Conservation (phyloP, 2,797 vertebrate species). For the Pseudomugil tenellus region DNA sequence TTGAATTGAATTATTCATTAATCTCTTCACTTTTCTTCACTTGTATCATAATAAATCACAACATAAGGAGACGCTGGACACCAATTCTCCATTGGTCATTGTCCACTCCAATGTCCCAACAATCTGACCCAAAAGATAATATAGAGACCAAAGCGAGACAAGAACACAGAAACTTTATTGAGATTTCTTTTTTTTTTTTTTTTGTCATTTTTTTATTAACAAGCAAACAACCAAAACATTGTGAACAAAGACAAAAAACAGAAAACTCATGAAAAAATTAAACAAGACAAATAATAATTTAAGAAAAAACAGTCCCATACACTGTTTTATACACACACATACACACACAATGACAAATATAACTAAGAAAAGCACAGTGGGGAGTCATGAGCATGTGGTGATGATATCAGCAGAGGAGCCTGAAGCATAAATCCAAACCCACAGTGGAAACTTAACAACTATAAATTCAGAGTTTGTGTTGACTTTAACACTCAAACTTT, state of each 20-base stretch:
- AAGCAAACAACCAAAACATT: not conserved
- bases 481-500: constrained; percentile 7
- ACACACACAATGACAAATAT: not conserved
- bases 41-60: too few species aligned
- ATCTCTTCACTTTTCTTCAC: too few species aligned
- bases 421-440: not conserved
- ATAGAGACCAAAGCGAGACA: not conserved
- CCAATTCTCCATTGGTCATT: too few species aligned
- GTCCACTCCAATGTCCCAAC: too few species aligned
- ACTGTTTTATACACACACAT: not conserved
- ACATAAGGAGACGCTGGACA: too few species aligned
- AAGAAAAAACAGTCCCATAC: not conserved
- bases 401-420: not conserved
- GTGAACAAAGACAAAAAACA: not conserved
- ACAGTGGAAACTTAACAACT: not conserved
- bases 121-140: too few species aligned
- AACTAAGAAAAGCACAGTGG: not conserved
- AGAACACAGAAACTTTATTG: not conserved
- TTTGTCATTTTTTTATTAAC: not conserved
- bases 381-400: not conserved
- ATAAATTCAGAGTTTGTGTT: constrained; percentile 4
- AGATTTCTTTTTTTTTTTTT: too few species aligned
- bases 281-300: too few species aligned
- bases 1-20: too few species aligned
- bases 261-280: not conserved